phyloP scores from a whole-genome alignment of 1,140 invertebrate genomes.

The Leptestheria dahalacensis region DNA sequence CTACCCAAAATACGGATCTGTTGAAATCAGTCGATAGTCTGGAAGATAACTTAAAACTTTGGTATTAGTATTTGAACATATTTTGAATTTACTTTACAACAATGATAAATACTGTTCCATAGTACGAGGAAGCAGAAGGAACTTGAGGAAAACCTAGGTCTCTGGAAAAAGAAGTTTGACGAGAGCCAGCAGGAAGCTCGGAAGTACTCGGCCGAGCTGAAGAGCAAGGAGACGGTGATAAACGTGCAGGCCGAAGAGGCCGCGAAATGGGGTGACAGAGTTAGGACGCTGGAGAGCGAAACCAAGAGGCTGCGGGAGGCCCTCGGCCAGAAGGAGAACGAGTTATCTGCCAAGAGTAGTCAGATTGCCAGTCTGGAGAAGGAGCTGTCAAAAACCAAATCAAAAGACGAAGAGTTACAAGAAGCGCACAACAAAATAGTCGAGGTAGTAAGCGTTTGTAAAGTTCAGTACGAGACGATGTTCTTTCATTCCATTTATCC shows the following conservation, averaged over 20 bases:
- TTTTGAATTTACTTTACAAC: neutral
- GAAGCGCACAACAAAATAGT: no score
- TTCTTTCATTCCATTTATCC: no score
- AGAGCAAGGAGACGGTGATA: conserved; percentile 1
- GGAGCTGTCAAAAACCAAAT: neutral
- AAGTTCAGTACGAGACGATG: no score
- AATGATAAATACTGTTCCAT: neutral
- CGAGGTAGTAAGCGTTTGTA: no score
- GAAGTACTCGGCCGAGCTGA: conserved; percentile 4
- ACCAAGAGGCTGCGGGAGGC: neutral
- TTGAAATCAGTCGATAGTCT: conserved; percentile 1
- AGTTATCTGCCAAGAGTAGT: neutral
- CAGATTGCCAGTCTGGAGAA: neutral
- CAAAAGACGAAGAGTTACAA: neutral
- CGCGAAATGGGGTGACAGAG: conserved; percentile 2
- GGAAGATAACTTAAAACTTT: conserved; percentile 12
- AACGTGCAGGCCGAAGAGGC: neutral
- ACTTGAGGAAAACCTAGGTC: conserved; percentile 8
- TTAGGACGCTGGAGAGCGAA: conserved; percentile 1
- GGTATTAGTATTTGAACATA: neutral
- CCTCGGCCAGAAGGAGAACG: neutral
- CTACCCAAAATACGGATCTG: conserved; percentile 10
- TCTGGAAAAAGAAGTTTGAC: conserved; percentile 8
- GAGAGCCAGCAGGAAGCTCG: neutral
- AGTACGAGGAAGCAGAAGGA: conserved; percentile 11